Percentiles rank a stretch among this genome's conserved stretches.
phyloP scores from a whole-genome alignment of 2,888 invertebrate species.

The Mimumesa dahlbomi region DNA sequence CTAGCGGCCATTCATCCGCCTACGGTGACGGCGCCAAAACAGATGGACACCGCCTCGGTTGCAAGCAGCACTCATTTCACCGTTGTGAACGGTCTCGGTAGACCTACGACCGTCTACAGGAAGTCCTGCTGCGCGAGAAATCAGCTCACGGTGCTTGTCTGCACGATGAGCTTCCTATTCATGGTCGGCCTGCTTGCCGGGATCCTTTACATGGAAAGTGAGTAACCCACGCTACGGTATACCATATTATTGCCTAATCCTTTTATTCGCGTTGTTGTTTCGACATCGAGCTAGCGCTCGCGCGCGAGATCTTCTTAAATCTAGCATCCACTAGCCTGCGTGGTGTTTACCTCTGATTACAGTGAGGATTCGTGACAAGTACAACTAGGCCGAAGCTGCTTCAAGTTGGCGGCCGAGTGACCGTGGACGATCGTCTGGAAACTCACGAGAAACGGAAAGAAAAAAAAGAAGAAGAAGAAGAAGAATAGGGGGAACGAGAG shows the following conservation, averaged over 20 bases:
- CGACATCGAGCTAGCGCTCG: too few relatives aligned
- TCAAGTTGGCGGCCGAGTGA: constrained; percentile 24
- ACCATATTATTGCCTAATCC: neutral
- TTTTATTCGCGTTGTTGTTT: neutral
- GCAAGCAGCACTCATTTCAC: constrained; percentile 94
- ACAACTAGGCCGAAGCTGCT: constrained; percentile 66
- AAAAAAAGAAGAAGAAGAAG: constrained; percentile 1
- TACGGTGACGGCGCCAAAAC: constrained; percentile 81
- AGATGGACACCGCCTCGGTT: constrained; percentile 86
- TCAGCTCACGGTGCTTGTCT: constrained; percentile 90
- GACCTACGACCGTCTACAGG: constrained; percentile 83
- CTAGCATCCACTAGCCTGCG: constrained; percentile 11
- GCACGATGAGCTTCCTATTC: constrained; percentile 91
- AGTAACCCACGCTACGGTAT: constrained; percentile 79
- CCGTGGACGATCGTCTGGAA: constrained; percentile 25
- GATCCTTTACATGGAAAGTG: constrained; percentile 92
- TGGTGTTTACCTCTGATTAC: constrained; percentile 71
- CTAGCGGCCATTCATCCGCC: constrained; percentile 80
- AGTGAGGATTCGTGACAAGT: constrained; percentile 82
- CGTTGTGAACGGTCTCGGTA: constrained; percentile 89
- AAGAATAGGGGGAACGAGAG: neutral
- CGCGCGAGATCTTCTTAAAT: constrained; percentile 24
- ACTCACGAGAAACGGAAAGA: constrained; percentile 4
- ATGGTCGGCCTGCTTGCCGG: constrained; percentile 90
- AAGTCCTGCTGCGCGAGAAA: constrained; percentile 88